Evolutionary conservation across 2,888 invertebrate genomes (phyloP).

Genomic region (Matsumyia berberina): DNA sequence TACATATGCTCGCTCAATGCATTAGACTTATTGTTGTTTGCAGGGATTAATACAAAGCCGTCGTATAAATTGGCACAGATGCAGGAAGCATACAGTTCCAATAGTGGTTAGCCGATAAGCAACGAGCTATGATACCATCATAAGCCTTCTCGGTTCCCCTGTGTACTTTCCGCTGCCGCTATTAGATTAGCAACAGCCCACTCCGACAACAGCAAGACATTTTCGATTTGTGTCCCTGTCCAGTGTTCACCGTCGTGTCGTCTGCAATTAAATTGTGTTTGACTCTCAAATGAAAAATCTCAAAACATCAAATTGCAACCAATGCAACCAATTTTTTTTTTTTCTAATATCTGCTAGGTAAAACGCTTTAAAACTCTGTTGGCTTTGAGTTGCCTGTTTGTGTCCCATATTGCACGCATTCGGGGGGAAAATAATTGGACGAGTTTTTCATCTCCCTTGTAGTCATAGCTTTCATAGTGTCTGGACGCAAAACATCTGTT

Average conservation of each 20-base stretch:
- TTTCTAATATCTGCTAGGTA: conserved; percentile 25
- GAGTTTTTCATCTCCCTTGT: conserved; percentile 51
- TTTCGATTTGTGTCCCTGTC: background rate
- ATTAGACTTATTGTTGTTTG: conserved; percentile 48
- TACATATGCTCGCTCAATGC: conserved; percentile 20
- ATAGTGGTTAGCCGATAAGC: conserved; percentile 44
- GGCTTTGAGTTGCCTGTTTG: conserved; percentile 29
- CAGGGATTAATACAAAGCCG: conserved; percentile 44
- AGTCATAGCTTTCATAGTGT: conserved; percentile 23
- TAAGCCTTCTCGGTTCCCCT: background rate
- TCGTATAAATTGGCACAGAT: conserved; percentile 55
- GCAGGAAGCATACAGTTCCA: conserved; percentile 34
- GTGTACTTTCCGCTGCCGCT: background rate
- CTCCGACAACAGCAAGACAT: conserved; percentile 1
- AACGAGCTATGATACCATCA: background rate
- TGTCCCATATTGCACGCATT: conserved; percentile 56
- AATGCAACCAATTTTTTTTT: background rate
- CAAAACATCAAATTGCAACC: conserved; percentile 36
- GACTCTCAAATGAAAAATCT: conserved; percentile 39
- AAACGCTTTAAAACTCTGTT: conserved; percentile 6
- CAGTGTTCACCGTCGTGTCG: background rate
- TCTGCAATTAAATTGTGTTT: conserved; percentile 18
- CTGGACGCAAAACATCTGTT: conserved; percentile 65
- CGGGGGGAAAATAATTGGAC: conserved; percentile 49
- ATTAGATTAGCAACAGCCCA: conserved; percentile 1